Percentiles rank a stretch among this genome's conserved stretches.
These are phyloP conservation scores for Abramis brama DNA, from an alignment of 2,113 vertebrate genomes.

Conservation along the genomic window DNA sequence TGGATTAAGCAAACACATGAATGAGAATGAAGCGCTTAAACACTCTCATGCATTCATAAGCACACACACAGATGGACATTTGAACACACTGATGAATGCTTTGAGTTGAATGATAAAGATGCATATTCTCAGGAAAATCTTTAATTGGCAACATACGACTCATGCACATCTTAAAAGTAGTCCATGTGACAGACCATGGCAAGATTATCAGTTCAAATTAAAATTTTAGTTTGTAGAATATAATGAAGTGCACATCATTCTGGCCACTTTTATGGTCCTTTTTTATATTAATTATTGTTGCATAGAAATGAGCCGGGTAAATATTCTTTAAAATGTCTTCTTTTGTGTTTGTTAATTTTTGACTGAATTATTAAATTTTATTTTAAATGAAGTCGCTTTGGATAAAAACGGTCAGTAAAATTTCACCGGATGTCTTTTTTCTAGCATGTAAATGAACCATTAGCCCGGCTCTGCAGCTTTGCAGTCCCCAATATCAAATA, in stretches of 20 bases:
- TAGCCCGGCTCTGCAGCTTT: neutral
- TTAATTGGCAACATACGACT: neutral
- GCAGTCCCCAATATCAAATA: neutral
- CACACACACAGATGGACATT: conserved; percentile 45
- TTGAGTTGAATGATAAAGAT: neutral
- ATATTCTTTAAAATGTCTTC: neutral
- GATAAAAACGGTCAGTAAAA: too few species aligned
- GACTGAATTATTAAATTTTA: neutral
- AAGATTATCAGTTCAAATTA: neutral
- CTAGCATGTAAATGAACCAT: too few species aligned
- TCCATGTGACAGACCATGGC: neutral
- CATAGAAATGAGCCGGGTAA: neutral
- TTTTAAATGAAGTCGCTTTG: neutral
- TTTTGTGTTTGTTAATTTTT: neutral
- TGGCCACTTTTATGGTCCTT: neutral
- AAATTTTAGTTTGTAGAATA: neutral
- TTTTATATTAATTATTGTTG: neutral
- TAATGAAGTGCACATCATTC: neutral
- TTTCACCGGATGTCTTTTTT: too few species aligned
- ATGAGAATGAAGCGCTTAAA: conserved; percentile 70
- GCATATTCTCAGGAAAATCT: neutral
- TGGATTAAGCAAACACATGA: conserved; percentile 77
- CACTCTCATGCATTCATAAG: conserved; percentile 66
- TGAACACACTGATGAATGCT: conserved; percentile 5
- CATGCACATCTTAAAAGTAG: neutral